Base-by-base conservation (phyloP, 2,888 invertebrate genomes). In the Heliconius aoede region DNA sequence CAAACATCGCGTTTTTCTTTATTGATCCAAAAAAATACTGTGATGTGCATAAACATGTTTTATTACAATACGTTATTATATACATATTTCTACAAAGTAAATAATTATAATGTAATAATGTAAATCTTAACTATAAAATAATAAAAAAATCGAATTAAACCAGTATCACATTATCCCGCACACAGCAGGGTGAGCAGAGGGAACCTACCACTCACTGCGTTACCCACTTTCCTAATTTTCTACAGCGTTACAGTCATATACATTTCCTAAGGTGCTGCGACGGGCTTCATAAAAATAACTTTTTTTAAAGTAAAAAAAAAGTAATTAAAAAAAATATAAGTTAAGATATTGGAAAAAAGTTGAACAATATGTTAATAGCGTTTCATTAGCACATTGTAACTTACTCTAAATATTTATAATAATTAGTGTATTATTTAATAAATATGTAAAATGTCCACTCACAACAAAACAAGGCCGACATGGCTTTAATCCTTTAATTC, bases 401-500 rank as follows among this genome's bases (percentile, higher is more conserved):
- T 46, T 18, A 21, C n/a, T 32, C 64, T 64, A 32, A 4, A 36
- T 65, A 65, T 36, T 32, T 65, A 64, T 64, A 55, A 51, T 18
- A 51, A 55, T 55, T n/a, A 9, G 0, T n/a, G 9, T n/a, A 55
- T 55, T n/a, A 26, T 4, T 64, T 32, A 8, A 7, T 21, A 46
- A 46, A 46, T 64, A 64, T n/a, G 32, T 13, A n/a, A 40, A 32
- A 21, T 8, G 65, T 65, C 36, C 65, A 3, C 26, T 36, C 24
- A 11, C n/a, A 62, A 9, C 18, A 62, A 4, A 65, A 32, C 32
- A 32, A 21, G 32, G n/a, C 32, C 9, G 64, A 64, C 32, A 32
- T 24, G 3, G 24, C 65, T 65, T 65, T 65, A 65, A 65, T 36
- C 65, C 65, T 65, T 65, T 65, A 65, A 65, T 24, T 65, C 65